These are phyloP conservation scores for Acrobasis repandana DNA, from an alignment of 2,888 invertebrate genomes.

Conservation along the genomic window DNA sequence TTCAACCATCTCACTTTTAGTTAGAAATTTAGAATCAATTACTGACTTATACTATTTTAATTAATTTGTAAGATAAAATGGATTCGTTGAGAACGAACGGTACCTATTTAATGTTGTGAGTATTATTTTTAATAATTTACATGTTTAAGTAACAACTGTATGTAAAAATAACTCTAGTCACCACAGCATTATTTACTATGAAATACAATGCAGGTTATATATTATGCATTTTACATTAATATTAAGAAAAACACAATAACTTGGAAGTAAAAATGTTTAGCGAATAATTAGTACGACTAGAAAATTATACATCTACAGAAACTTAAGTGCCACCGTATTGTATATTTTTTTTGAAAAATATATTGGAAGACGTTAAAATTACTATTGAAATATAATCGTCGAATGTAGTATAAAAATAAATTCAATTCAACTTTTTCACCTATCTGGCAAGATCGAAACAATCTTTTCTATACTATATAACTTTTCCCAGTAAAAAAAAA, in stretches of 20 bases:
- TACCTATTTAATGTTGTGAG: conserved; percentile 44
- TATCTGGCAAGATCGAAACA: not conserved
- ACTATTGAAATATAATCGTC: not conserved
- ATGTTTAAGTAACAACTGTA: conserved; percentile 38
- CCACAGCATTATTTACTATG: conserved; percentile 57
- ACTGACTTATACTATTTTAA: conserved; percentile 36
- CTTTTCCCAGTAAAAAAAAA: not conserved
- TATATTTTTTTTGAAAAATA: not conserved
- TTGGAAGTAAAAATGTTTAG: conserved; percentile 44
- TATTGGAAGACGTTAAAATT: not conserved
- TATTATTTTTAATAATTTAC: conserved; percentile 34
- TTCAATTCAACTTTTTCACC: not conserved
- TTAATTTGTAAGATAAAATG: conserved; percentile 48
- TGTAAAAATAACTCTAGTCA: conserved; percentile 66
- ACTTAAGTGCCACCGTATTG: conserved; percentile 26
- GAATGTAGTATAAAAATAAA: not conserved
- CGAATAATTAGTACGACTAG: conserved; percentile 35
- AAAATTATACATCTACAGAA: conserved; percentile 28
- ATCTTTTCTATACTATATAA: not conserved
- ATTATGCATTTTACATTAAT: conserved; percentile 43
- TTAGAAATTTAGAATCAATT: conserved; percentile 23
- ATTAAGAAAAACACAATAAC: conserved; percentile 35
- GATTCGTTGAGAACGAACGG: conserved; percentile 41
- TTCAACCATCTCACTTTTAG: conserved; percentile 20
- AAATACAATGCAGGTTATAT: conserved; percentile 43